Evolutionary conservation across 2,113 vertebrate species (phyloP), one percentile per base, ranked within the genome.

Genomic region (Neoarius graeffei): DNA sequence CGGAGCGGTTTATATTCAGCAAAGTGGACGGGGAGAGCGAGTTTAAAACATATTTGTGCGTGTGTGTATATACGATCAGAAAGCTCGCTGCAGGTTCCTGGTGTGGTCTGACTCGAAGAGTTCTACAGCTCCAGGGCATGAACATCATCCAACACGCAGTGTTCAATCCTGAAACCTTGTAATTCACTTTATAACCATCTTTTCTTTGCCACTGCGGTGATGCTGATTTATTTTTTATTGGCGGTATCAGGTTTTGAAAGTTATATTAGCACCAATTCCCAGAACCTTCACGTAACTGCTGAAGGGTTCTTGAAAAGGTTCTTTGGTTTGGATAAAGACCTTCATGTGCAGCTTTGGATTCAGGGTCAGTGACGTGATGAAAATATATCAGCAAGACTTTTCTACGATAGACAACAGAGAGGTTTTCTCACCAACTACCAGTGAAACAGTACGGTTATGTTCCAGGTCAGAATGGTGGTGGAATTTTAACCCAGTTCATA

Each of bases 61-160:
- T 54, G 10, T 57, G 71, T 66, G 35, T 60, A 35, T 64, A 56
- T 77, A 57, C 52, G 54, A 86, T 66, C 25, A 48, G 62, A 69
- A 77, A 48, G 76, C 5, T 86, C 25, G 76, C 5, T 86, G 42
- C 62, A n/a, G 52, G 48, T 86, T 62, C 23, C 25, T 15, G 25
- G 57, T 50, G 42, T 56, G n/a, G 85, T 54, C 74, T 27, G 74
- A 60, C 27, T 56, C 25, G 0, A 50, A 87, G 48, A 67, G 85
- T 4, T 52, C 66, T 52, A 69, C n/a, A 1, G 83, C 83, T 84
- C 83, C 64, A 5, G 83, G 83, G 64, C 83, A 84, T 54, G 76
- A 79, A 56, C 76, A 79, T 79, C 76, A 56, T 23, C 76, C 42
- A 42, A 0, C 14, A 54, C 25, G 7, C 73, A 23, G 4, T 13